A percentile compares a stretch with the other conserved stretches of the same genome.
These are phyloP conservation scores for Sterrhoptilus dennistouni DNA, from an alignment of 2,113 vertebrate genomes.

Conservation along the genomic window DNA sequence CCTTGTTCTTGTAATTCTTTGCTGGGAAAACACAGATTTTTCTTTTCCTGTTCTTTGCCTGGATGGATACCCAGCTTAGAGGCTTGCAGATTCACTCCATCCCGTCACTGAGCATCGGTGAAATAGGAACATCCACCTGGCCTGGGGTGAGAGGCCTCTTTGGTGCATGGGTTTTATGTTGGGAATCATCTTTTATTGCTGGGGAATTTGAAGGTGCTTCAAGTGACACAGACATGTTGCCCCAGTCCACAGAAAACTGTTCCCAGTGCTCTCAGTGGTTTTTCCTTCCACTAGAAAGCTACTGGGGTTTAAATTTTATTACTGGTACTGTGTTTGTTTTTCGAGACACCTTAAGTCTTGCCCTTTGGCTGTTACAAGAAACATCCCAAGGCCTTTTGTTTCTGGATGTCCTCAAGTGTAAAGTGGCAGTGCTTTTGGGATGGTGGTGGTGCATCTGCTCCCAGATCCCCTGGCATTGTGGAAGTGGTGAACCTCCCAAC, in stretches of 20 bases:
- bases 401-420: neutral
- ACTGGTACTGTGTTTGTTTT: neutral
- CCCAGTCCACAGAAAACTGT: neutral
- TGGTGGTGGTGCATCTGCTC: neutral
- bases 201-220: neutral
- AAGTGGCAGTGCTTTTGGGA: rapidly evolving
- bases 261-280: neutral
- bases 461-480: rapidly evolving
- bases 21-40: neutral
- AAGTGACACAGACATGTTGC: rapidly evolving
- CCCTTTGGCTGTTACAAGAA: neutral
- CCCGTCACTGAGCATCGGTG: neutral
- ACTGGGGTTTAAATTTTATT: neutral
- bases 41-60: neutral
- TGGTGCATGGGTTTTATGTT: neutral
- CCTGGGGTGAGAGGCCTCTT: neutral
- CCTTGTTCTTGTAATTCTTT: neutral
- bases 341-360: neutral
- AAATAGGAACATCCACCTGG: neutral
- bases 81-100: neutral
- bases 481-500: neutral
- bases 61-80: neutral
- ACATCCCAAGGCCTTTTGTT: neutral
- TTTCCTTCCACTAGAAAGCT: neutral
- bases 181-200: neutral